Evolutionary conservation across 2,797 vertebrate species (phyloP), one percentile per base, ranked within the genome.

Genomic region (Sternotherus odoratus): DNA sequence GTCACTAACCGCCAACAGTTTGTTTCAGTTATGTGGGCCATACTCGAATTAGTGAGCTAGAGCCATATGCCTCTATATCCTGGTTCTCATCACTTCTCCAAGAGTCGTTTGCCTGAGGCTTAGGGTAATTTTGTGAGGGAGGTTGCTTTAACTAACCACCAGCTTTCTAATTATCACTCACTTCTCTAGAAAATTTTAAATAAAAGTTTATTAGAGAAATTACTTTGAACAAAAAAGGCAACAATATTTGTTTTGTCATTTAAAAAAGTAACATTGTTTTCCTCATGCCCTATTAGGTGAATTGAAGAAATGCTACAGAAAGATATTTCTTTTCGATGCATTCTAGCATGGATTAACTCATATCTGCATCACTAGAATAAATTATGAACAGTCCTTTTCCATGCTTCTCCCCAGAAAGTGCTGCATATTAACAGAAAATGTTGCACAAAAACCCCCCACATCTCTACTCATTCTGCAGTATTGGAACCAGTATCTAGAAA

Each of bases 151-250:
- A 48, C 28, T 30, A 66, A 88, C 83, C 12, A 49, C 89, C 12
- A 51, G 1, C 60, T 82, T 91, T 81, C 26, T 56, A 97, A 63
- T 89, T 72, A 96, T 36, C 88, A 95, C 66, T 83, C 92, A 96
- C 63, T 49, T 86, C 89, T 84, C 79, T 11, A 51, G 82, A 95
- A 85, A 94, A 96, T 98, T 98, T 99, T 98, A 98, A 99, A 99
- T 98, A 98, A 97, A 98, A 98, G 97, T 99, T 99, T 99, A 99
- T 99, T 99, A 98, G 98, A 98, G 97, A 98, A 96, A 94, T 94
- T 90, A 96, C 89, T 95, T 87, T 86, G 79, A 97, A 96, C 96
- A 97, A 96, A 96, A 92, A 95, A 96, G 95, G 94, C 96, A 98
- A 97, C 94, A 94, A 90, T 79, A 93, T 97, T 84, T 96, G 93